Percentiles rank a stretch among this genome's conserved stretches.
phyloP scores from a whole-genome alignment of 2,888 invertebrate species.

The Hydroisotoma schaefferi region DNA sequence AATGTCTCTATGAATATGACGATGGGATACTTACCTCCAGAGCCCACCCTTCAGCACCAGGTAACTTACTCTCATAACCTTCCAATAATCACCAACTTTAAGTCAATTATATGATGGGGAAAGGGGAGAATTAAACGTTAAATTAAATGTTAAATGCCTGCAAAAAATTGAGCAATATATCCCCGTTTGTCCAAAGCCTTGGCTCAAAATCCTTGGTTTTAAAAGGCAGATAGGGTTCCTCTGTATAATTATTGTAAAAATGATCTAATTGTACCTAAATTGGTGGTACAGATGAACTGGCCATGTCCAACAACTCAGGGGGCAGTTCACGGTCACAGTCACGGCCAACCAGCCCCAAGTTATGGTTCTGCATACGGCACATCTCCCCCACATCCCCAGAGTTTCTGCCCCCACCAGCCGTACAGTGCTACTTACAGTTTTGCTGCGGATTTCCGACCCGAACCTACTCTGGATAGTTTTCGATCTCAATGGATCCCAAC shows the following conservation, averaged over 20 bases:
- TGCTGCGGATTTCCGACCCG: slow-evolving; percentile 72
- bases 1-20: slow-evolving; percentile 99
- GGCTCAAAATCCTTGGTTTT: too few relatives aligned
- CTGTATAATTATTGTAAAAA: neutral
- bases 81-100: neutral
- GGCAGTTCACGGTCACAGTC: slow-evolving; percentile 53
- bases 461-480: slow-evolving; percentile 52
- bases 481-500: slow-evolving; percentile 45
- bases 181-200: too few relatives aligned
- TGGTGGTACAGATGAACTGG: slow-evolving; percentile 66
- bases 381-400: slow-evolving; percentile 37
- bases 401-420: slow-evolving; percentile 53
- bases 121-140: too few relatives aligned
- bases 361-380: slow-evolving; percentile 32
- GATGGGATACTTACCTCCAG: slow-evolving; percentile 58
- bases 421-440: slow-evolving; percentile 77
- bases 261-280: neutral
- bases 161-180: too few relatives aligned
- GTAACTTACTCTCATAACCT: too few relatives aligned
- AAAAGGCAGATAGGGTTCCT: too few relatives aligned
- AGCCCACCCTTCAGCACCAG: slow-evolving; percentile 36
- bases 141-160: too few relatives aligned
- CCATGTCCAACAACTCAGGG: slow-evolving; percentile 52
- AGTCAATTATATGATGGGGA: neutral
- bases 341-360: slow-evolving; percentile 59